Conservation (phyloP, 2,797 vertebrate species). For the Lagocephalus sceleratus region DNA sequence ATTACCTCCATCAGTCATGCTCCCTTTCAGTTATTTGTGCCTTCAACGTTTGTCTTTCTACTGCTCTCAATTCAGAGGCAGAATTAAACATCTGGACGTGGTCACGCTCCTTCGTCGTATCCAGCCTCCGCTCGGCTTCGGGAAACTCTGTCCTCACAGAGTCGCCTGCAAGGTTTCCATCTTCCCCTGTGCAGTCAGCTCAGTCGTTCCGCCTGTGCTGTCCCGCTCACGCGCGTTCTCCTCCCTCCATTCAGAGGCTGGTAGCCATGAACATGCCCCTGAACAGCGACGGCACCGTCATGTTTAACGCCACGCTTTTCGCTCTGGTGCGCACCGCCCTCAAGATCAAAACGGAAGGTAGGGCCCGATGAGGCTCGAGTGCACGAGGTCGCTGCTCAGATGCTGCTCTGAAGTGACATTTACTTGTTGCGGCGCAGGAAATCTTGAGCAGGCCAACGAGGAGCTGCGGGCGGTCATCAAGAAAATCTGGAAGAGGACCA, state of each 20-base stretch:
- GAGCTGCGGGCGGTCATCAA: conserved; percentile 97
- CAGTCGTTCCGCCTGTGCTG: background rate
- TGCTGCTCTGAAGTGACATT: conserved; percentile 15
- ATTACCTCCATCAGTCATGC: background rate
- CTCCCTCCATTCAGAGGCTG: conserved; percentile 82
- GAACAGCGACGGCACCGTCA: conserved; percentile 94
- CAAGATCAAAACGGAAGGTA: conserved; percentile 99
- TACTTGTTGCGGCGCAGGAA: conserved; percentile 77
- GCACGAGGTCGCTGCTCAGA: conserved; percentile 4
- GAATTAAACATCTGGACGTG: conserved; percentile 97
- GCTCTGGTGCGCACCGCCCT: conserved; percentile 96
- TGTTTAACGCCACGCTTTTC: conserved; percentile 98
- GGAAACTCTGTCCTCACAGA: conserved; percentile 96
- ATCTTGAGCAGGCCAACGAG: conserved; percentile 98
- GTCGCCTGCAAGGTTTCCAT: conserved; percentile 93
- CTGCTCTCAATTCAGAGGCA: conserved; percentile 78
- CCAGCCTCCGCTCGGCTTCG: conserved; percentile 96
- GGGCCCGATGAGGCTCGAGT: conserved; percentile 18
- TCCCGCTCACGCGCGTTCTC: conserved; percentile 14
- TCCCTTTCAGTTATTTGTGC: background rate
- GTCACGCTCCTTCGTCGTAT: conserved; percentile 94
- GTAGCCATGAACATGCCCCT: conserved; percentile 99
- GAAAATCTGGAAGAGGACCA: conserved; percentile 99
- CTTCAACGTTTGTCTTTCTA: background rate
- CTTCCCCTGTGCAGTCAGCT: background rate